A percentile compares a stretch with the other conserved stretches of the same genome.
phyloP scores from a whole-genome alignment of 2,888 invertebrate genomes.

The Synanthedon tipuliformis region DNA sequence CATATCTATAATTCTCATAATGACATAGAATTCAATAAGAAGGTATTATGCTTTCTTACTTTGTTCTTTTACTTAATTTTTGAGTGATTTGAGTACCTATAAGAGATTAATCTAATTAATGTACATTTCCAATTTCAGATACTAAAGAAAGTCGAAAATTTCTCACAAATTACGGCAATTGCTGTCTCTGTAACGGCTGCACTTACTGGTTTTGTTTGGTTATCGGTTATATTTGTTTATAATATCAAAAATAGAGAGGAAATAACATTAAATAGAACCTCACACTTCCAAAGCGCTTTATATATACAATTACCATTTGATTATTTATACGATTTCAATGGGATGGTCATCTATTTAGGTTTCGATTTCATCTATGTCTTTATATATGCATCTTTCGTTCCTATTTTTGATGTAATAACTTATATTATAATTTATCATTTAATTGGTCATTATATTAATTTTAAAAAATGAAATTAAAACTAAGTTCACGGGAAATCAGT shows the following conservation, averaged over 20 bases:
- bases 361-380: not conserved
- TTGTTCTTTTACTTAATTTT: no score
- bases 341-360: not conserved
- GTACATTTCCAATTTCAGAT: not conserved
- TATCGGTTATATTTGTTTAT: not conserved
- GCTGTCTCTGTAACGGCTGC: not conserved
- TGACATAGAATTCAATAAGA: not conserved
- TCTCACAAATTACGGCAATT: not conserved
- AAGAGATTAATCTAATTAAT: no score
- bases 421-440: not conserved
- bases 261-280: not conserved
- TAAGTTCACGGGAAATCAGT: not conserved
- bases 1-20: not conserved
- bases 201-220: not conserved
- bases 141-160: not conserved
- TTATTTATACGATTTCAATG: not conserved
- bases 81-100: no score
- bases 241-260: not conserved
- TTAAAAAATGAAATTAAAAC: not conserved
- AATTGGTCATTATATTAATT: not conserved
- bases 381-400: not conserved
- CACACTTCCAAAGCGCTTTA: not conserved
- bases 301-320: not conserved
- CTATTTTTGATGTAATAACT: not conserved
- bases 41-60: not conserved